These are phyloP conservation scores for Cotesia chilonis DNA, from an alignment of 1,140 invertebrate genomes.

Conservation along the genomic window DNA sequence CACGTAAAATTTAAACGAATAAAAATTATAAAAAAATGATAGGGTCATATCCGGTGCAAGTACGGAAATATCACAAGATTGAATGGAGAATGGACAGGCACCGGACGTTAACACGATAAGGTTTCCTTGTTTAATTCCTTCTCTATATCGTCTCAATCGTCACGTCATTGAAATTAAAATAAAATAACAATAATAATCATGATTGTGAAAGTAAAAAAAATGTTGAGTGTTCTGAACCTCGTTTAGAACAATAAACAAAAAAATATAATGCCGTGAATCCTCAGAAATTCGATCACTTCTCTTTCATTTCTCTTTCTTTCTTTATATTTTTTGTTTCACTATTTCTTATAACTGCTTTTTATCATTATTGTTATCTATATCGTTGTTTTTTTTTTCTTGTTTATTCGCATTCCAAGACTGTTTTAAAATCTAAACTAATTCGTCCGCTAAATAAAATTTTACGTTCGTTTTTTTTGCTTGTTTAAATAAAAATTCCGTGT, in stretches of 20 bases:
- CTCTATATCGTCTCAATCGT: too few species aligned
- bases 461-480: too few species aligned
- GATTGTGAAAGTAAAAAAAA: background rate
- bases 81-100: conserved; percentile 8
- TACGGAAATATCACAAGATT: conserved; percentile 20
- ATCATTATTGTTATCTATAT: too few species aligned
- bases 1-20: background rate
- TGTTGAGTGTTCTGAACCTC: background rate
- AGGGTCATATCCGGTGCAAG: conserved; percentile 9
- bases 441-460: too few species aligned
- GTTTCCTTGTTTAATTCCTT: background rate
- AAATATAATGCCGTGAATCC: too few species aligned
- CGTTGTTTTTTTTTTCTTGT: too few species aligned
- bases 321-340: too few species aligned
- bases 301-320: background rate
- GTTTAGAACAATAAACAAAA: background rate
- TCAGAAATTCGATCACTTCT: too few species aligned
- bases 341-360: too few species aligned
- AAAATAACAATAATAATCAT: background rate
- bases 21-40: conserved; percentile 14
- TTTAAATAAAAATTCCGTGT: too few species aligned
- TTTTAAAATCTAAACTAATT: too few species aligned
- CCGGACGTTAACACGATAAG: background rate
- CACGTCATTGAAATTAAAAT: background rate
- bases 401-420: too few species aligned